These are phyloP conservation scores for Clavelina lepadiformis DNA, from an alignment of 23 tunicate species.

Conservation along the genomic window DNA sequence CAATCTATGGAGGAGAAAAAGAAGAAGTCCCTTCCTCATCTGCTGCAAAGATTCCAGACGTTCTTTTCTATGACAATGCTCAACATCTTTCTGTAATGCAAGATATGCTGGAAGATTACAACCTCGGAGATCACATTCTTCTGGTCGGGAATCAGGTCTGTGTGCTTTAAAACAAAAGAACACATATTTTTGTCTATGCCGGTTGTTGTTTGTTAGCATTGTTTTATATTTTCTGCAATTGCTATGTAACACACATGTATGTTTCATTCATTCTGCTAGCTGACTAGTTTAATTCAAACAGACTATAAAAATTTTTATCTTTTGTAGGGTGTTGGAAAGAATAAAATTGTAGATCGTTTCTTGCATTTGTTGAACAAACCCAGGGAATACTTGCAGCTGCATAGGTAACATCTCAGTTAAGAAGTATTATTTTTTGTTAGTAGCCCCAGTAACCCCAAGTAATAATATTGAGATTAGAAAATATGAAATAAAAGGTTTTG, in stretches of 20 bases:
- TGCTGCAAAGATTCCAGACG: constrained; percentile 85
- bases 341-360: constrained; percentile 93
- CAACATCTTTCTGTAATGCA: constrained; percentile 87
- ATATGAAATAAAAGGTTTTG: no score
- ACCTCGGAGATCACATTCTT: constrained; percentile 86
- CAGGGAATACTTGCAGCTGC: constrained; percentile 90
- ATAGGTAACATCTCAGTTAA: no score
- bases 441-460: no score
- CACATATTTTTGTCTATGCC: background rate
- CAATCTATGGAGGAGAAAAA: constrained; percentile 42
- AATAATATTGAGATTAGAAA: no score
- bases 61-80: constrained; percentile 84
- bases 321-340: constrained; percentile 92
- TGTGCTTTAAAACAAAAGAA: background rate
- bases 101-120: constrained; percentile 88
- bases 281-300: background rate
- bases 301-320: background rate
- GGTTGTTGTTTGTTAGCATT: background rate
- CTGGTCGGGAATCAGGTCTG: constrained; percentile 90
- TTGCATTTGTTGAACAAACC: constrained; percentile 84
- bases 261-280: background rate
- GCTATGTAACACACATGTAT: no score
- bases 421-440: no score
- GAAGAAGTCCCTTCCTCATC: constrained; percentile 38
- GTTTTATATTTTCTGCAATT: no score